A percentile compares a stretch with the other conserved stretches of the same genome.
Evolutionary conservation across 2,113 vertebrate species (phyloP).

Genomic region (Neogale vison): DNA sequence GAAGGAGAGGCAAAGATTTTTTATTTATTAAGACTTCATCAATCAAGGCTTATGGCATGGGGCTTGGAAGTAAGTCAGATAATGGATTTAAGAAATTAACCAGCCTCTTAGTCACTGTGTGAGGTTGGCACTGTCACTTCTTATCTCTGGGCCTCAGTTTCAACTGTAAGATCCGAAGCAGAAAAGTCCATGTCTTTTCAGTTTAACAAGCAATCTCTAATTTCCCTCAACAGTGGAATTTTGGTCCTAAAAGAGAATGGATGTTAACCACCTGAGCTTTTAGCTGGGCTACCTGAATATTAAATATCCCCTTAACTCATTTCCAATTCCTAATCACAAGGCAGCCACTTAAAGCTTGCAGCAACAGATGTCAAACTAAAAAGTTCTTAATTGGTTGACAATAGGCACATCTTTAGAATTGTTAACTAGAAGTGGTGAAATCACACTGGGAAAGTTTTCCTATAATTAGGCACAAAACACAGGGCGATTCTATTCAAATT

Average conservation of each 20-base stretch:
- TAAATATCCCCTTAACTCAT: neutral
- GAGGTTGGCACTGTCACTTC: neutral
- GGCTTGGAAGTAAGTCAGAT: slow-evolving; percentile 10
- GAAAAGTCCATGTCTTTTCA: neutral
- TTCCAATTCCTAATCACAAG: slow-evolving; percentile 36
- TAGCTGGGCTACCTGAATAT: slow-evolving; percentile 10
- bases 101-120: neutral
- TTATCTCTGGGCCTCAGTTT: neutral
- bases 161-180: neutral
- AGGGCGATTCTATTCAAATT: slow-evolving; percentile 23
- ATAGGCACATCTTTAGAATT: slow-evolving; percentile 45
- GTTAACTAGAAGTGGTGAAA: slow-evolving; percentile 38
- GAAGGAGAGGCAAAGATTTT: neutral
- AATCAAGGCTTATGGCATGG: neutral
- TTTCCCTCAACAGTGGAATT: neutral
- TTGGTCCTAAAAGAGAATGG: neutral
- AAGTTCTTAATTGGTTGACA: slow-evolving; percentile 64
- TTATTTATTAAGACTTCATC: slow-evolving; percentile 26
- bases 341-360: slow-evolving; percentile 35
- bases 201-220: neutral
- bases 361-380: slow-evolving; percentile 64
- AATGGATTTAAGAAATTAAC: slow-evolving; percentile 29
- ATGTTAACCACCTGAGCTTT: neutral
- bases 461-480: slow-evolving; percentile 27
- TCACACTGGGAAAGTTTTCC: slow-evolving; percentile 46